Percentiles rank a stretch among this genome's conserved stretches.
These are phyloP conservation scores for Sceliomorpha sp. DNA, from an alignment of 2,888 invertebrate genomes.

Conservation along the genomic window DNA sequence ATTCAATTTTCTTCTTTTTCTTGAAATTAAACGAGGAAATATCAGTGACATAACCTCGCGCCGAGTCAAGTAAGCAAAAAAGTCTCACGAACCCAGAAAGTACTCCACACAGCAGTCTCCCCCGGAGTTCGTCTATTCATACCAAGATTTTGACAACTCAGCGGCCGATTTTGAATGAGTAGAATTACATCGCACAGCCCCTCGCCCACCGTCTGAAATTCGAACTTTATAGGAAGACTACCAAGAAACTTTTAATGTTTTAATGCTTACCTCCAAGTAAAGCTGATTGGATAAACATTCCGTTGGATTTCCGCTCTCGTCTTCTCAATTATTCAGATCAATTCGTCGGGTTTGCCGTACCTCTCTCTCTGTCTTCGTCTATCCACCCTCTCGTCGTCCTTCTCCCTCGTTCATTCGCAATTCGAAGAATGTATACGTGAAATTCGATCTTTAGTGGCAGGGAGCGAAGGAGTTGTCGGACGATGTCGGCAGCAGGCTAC, in stretches of 20 bases:
- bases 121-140: too few relatives aligned
- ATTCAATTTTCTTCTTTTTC: too few relatives aligned
- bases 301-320: slow-evolving; percentile 43
- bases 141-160: slow-evolving; percentile 1
- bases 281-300: slow-evolving; percentile 54
- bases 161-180: background rate
- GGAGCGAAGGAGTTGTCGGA: slow-evolving; percentile 37
- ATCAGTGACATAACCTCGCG: too few relatives aligned
- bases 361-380: slow-evolving; percentile 30
- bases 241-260: slow-evolving; percentile 49
- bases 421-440: slow-evolving; percentile 47
- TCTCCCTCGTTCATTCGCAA: slow-evolving; percentile 19
- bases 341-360: slow-evolving; percentile 45
- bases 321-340: slow-evolving; percentile 56
- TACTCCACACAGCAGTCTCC: too few relatives aligned
- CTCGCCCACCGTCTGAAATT: too few relatives aligned
- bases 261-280: slow-evolving; percentile 41
- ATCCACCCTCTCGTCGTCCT: slow-evolving; percentile 14
- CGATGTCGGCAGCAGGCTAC: slow-evolving; percentile 29
- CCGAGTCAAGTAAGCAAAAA: too few relatives aligned
- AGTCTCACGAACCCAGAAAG: too few relatives aligned
- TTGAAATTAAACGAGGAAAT: too few relatives aligned
- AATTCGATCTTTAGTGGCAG: slow-evolving; percentile 36
- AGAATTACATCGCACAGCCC: slow-evolving; percentile 5
- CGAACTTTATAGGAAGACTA: slow-evolving; percentile 20